phyloP scores from a whole-genome alignment of 92 coral and sea anemone species.

The Montipora capitata region DNA sequence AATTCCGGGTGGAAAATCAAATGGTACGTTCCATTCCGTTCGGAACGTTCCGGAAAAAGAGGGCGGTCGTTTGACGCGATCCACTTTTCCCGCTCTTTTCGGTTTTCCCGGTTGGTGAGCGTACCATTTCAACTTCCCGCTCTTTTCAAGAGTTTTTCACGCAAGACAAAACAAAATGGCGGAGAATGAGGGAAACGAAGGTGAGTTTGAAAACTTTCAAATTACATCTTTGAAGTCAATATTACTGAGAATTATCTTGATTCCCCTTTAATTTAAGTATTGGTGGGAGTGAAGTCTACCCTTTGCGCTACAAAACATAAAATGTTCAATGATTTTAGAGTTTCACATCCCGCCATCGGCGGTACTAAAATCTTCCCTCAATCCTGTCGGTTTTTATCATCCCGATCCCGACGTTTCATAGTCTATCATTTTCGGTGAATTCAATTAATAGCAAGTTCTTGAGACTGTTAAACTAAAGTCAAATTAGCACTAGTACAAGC shows the following conservation, averaged over 20 bases:
- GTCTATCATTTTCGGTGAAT: slow-evolving; percentile 6
- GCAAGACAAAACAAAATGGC: slow-evolving; percentile 54
- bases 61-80: slow-evolving; percentile 30
- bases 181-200: slow-evolving; percentile 32
- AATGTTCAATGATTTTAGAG: slow-evolving; percentile 30
- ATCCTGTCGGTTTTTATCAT: slow-evolving; percentile 13
- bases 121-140: slow-evolving; percentile 51
- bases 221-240: slow-evolving; percentile 38
- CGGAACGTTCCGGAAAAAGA: slow-evolving; percentile 38
- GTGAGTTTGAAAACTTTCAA: slow-evolving; percentile 53
- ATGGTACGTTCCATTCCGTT: slow-evolving; percentile 39
- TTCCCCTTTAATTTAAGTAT: slow-evolving; percentile 30
- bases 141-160: slow-evolving; percentile 24
- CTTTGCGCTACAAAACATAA: too few relatives aligned
- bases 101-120: slow-evolving; percentile 37
- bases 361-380: slow-evolving; percentile 23
- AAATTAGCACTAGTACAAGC: slow-evolving; percentile 2
- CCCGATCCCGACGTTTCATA: background rate
- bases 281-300: background rate
- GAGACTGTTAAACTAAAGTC: slow-evolving; percentile 12
- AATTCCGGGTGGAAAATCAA: slow-evolving; percentile 45
- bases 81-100: slow-evolving; percentile 59
- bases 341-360: slow-evolving; percentile 31
- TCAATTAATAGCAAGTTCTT: slow-evolving; percentile 18
- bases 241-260: slow-evolving; percentile 36